phyloP scores from a whole-genome alignment of 2,113 vertebrate species.

The Numida meleagris region DNA sequence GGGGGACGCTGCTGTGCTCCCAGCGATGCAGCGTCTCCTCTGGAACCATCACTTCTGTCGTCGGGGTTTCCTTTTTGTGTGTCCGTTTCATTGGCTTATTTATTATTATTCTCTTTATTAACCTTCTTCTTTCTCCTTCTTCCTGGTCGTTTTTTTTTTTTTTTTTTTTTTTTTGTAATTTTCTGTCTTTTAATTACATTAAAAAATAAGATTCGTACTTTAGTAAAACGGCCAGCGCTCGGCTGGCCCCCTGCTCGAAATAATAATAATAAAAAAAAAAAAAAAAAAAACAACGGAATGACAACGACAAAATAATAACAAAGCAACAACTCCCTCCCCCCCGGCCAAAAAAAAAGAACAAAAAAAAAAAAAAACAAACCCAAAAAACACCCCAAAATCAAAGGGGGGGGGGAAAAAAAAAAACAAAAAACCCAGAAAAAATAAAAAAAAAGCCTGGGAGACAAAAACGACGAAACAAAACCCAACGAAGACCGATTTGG shows the following conservation, averaged over 20 bases:
- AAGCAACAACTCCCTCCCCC: background rate
- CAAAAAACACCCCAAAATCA: background rate
- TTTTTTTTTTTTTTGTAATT: background rate
- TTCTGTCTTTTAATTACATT: conserved; percentile 67
- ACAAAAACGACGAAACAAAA: conserved; percentile 42
- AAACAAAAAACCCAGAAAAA: conserved; percentile 65
- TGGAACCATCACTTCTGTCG: conserved; percentile 63
- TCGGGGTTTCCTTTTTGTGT: conserved; percentile 16
- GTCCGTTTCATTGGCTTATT: conserved; percentile 47
- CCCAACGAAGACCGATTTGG: conserved; percentile 8
- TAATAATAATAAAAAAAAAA: conserved; percentile 61
- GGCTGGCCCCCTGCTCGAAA: conserved; percentile 74
- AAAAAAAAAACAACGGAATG: too few relatives aligned
- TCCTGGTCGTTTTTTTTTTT: background rate
- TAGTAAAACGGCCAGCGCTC: conserved; percentile 75
- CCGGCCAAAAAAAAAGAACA: background rate
- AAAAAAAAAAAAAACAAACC: conserved; percentile 37
- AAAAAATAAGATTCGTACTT: conserved; percentile 84
- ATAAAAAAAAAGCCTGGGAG: conserved; percentile 14
- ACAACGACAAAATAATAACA: conserved; percentile 25
- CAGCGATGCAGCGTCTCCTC: conserved; percentile 3
- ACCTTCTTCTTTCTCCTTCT: background rate
- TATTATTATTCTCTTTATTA: conserved; percentile 41
- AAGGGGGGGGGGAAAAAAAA: background rate
- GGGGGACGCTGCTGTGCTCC: conserved; percentile 68